Evolutionary conservation across 37 sponge, comb jelly and placozoan species (phyloP).

Genomic region (Mnemiopsis leidyi): DNA sequence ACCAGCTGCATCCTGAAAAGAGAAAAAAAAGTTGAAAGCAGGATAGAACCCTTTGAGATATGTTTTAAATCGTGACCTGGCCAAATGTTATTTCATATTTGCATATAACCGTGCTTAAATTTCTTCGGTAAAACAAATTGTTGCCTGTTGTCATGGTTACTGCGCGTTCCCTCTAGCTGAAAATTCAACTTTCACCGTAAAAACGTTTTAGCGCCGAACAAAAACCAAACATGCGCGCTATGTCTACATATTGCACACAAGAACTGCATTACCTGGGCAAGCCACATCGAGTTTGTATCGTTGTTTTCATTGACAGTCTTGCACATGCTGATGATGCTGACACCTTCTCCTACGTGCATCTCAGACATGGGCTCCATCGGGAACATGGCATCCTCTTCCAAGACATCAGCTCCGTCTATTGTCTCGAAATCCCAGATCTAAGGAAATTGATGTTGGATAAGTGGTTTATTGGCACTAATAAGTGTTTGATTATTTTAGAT

Average conservation of each 20-base stretch:
- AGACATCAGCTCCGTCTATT: constrained; percentile 97
- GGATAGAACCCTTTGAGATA: too few species aligned
- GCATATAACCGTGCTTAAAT: too few species aligned
- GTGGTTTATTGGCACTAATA: too few species aligned
- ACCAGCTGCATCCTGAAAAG: constrained; percentile 80
- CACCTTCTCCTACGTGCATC: constrained; percentile 75
- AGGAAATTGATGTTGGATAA: too few species aligned
- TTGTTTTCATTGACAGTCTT: constrained; percentile 67
- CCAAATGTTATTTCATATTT: too few species aligned
- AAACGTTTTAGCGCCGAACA: constrained; percentile 11
- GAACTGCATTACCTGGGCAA: constrained; percentile 89
- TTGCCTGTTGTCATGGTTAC: background rate
- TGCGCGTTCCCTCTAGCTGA: background rate
- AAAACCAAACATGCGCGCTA: background rate
- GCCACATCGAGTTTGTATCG: constrained; percentile 90
- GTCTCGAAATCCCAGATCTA: constrained; percentile 99
- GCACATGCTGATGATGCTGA: constrained; percentile 38
- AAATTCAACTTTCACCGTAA: background rate
- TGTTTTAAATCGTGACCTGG: too few species aligned
- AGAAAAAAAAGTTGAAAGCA: too few species aligned
- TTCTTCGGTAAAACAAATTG: too few species aligned
- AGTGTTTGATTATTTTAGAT: too few species aligned
- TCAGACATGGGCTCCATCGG: constrained; percentile 95
- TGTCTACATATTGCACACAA: background rate
- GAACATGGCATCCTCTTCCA: constrained; percentile 88